phyloP scores from a whole-genome alignment of 2,113 vertebrate species.

The Rattus norvegicus region GRCr8 NC_086019.1:66846501-66847000 shows the following conservation, averaged over 20 bases:
- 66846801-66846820: neutral
- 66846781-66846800: neutral
- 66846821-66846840: neutral
- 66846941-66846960: neutral
- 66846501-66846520: slow-evolving; percentile 22
- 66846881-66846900: neutral
- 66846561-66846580: neutral
- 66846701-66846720: neutral
- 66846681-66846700: neutral
- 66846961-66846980: neutral
- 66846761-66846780: neutral
- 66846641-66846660: neutral
- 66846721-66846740: neutral
- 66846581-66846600: neutral
- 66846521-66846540: neutral
- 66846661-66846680: neutral
- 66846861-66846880: neutral
- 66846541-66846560: neutral
- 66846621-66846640: neutral
- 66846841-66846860: neutral
- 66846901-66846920: neutral
- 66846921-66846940: slow-evolving; percentile 2
- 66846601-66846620: neutral
- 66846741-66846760: neutral
- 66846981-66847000: neutral